A percentile compares a stretch with the other conserved stretches of the same genome.
Conservation (phyloP, 2,113 vertebrate species). For the Myiozetetes cayanensis region DNA sequence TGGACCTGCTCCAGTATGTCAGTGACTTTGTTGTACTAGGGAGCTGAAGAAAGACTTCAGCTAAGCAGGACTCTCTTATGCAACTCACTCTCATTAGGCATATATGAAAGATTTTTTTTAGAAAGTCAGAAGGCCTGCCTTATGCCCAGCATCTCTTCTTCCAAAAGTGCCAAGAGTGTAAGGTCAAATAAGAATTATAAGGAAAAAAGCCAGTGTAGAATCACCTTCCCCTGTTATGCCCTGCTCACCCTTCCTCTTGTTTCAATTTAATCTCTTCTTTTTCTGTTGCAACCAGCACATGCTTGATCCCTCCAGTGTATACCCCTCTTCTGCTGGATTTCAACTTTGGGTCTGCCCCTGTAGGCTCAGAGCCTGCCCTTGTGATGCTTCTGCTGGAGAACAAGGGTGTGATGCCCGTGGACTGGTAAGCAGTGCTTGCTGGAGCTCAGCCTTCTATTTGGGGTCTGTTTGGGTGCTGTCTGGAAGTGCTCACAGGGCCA, state of each 20-base stretch:
- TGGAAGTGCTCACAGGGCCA: background rate
- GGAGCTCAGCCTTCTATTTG: background rate
- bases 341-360: constrained; percentile 83
- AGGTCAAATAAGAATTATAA: background rate
- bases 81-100: background rate
- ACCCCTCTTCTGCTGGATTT: constrained; percentile 83
- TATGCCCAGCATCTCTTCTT: background rate
- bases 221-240: background rate
- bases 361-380: constrained; percentile 76
- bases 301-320: constrained; percentile 72
- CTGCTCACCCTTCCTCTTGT: background rate
- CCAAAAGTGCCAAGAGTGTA: background rate
- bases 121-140: background rate
- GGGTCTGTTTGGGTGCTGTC: background rate
- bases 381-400: constrained; percentile 84
- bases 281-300: constrained; percentile 62
- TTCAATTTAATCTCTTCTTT: background rate
- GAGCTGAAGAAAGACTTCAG: background rate
- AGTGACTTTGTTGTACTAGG: background rate
- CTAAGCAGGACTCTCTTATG: background rate
- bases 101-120: background rate
- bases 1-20: background rate
- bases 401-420: constrained; percentile 77
- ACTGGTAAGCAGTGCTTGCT: constrained; percentile 78
- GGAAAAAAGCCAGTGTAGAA: background rate